Percentiles rank a stretch among this genome's conserved stretches.
Evolutionary conservation across 2,797 vertebrate genomes (phyloP).

Genomic region (Micrastur ruficollis): DNA sequence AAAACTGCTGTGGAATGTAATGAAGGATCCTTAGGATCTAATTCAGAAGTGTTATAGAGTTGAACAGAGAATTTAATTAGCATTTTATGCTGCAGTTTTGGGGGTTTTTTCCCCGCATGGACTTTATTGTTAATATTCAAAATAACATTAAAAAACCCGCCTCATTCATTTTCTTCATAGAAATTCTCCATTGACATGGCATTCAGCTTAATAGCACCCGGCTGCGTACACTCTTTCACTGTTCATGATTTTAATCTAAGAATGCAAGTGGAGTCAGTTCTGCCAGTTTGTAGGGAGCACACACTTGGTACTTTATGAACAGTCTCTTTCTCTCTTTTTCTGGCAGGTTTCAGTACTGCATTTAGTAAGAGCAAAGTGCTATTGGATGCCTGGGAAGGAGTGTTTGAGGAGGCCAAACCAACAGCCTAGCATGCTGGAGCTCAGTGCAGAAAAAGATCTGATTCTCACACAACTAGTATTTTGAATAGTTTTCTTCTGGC

Average conservation of each 20-base stretch:
- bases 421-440: conserved; percentile 37
- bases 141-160: neutral
- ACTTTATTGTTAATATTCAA: neutral
- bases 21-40: neutral
- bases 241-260: neutral
- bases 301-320: conserved; percentile 54
- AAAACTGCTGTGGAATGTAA: neutral
- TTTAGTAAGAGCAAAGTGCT: conserved; percentile 55
- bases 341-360: conserved; percentile 61
- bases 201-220: neutral
- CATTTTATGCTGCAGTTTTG: neutral
- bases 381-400: conserved; percentile 65
- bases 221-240: neutral
- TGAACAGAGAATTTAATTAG: neutral
- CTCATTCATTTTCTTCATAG: neutral
- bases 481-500: neutral
- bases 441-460: conserved; percentile 34
- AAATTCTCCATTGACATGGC: neutral
- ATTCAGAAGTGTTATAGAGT: neutral
- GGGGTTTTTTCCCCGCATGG: neutral
- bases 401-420: conserved; percentile 48
- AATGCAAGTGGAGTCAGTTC: conserved; percentile 5
- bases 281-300: neutral
- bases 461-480: conserved; percentile 12
- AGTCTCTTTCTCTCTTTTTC: conserved; percentile 55